These are phyloP conservation scores for Bubo bubo DNA, from an alignment of 2,113 vertebrate genomes.

Conservation along the genomic window DNA sequence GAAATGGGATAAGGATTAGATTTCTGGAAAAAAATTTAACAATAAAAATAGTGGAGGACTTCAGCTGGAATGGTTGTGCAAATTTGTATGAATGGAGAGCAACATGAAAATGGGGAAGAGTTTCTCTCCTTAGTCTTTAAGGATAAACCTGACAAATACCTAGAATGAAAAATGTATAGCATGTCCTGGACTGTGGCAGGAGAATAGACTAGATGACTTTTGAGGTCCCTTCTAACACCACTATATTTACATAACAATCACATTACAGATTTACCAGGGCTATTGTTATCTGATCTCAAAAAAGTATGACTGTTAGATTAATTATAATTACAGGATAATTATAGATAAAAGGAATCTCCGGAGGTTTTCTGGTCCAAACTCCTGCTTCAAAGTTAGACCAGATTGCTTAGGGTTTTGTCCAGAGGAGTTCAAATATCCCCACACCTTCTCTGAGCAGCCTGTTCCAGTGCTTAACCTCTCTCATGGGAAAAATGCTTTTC, in stretches of 20 bases:
- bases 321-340: neutral
- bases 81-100: neutral
- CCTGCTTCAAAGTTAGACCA: neutral
- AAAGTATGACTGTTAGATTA: neutral
- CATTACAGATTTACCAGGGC: neutral
- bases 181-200: neutral
- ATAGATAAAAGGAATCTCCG: neutral
- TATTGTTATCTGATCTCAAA: neutral
- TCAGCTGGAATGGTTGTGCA: neutral
- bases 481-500: neutral
- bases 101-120: fast-evolving
- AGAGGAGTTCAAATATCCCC: neutral
- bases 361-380: neutral
- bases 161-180: neutral
- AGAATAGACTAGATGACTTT: neutral
- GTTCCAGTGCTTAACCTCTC: neutral
- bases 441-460: neutral
- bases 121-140: neutral
- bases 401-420: neutral
- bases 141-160: neutral
- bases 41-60: neutral
- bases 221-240: neutral
- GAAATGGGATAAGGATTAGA: neutral
- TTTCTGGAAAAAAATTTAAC: neutral
- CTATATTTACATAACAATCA: neutral